Conservation (phyloP, 2,888 invertebrate species). For the Pristionchus mayeri region DNA sequence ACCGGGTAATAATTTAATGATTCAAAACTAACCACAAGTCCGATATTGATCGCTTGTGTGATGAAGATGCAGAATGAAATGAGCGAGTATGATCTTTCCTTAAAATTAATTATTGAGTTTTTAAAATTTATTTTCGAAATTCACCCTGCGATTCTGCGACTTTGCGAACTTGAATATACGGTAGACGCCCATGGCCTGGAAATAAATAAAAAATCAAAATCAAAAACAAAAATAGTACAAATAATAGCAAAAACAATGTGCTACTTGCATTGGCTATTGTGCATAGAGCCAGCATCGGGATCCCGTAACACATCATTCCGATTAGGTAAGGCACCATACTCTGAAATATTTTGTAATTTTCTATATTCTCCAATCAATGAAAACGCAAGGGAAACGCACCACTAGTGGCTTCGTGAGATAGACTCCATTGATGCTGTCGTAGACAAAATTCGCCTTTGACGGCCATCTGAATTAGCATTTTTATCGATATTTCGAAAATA, state of each 20-base stretch:
- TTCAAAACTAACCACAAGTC: neutral
- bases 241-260: too few species aligned
- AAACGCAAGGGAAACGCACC: neutral
- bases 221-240: neutral
- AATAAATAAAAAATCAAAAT: neutral
- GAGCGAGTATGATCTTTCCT: conserved; percentile 24
- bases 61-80: conserved; percentile 12
- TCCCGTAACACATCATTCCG: conserved; percentile 26
- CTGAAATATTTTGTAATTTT: neutral
- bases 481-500: too few species aligned
- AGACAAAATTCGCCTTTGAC: neutral
- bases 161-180: conserved; percentile 12
- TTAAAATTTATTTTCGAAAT: neutral
- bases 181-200: neutral
- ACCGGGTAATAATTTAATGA: neutral
- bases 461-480: neutral
- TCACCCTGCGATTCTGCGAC: conserved; percentile 7
- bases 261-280: neutral
- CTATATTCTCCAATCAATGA: neutral
- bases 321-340: neutral
- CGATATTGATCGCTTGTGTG: conserved; percentile 20
- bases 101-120: neutral
- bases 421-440: neutral
- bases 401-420: neutral
- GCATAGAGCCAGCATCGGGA: neutral